Evolutionary conservation across 2,797 vertebrate genomes (phyloP).

Genomic region (Prionace glauca): DNA sequence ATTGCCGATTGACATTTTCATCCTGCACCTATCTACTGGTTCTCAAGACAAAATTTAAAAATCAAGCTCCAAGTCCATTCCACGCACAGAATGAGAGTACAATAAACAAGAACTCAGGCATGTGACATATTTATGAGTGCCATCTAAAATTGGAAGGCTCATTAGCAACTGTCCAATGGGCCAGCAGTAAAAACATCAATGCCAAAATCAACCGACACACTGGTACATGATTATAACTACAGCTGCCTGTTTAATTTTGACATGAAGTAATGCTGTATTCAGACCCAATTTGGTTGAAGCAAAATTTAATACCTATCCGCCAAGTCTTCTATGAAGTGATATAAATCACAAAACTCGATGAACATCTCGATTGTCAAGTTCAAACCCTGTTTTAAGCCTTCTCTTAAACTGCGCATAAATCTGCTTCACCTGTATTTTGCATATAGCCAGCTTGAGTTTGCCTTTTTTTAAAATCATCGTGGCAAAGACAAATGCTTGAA

Average conservation of each 20-base stretch:
- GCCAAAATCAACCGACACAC: not conserved
- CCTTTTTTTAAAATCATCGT: not conserved
- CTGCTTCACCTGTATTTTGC: not conserved
- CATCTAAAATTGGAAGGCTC: not conserved
- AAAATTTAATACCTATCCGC: not conserved
- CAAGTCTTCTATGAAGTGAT: not conserved
- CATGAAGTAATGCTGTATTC: not conserved
- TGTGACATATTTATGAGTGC: slow-evolving; percentile 1
- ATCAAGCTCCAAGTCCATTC: not conserved
- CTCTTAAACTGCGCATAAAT: not conserved
- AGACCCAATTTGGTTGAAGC: not conserved
- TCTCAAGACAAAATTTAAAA: not conserved
- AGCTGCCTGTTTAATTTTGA: slow-evolving; percentile 1
- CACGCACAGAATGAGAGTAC: not conserved
- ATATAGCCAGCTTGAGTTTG: not conserved
- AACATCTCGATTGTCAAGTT: not conserved
- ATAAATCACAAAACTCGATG: not conserved
- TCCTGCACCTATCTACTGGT: not conserved
- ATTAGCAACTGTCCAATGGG: slow-evolving; percentile 29
- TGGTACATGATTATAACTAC: not conserved
- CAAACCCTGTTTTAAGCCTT: not conserved
- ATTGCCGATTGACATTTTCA: not conserved
- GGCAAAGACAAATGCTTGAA: not conserved
- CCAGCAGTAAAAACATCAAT: not conserved
- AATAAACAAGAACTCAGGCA: not conserved